Conservation (phyloP, 1,140 invertebrate genomes). For the Ectropis grisescens region DNA sequence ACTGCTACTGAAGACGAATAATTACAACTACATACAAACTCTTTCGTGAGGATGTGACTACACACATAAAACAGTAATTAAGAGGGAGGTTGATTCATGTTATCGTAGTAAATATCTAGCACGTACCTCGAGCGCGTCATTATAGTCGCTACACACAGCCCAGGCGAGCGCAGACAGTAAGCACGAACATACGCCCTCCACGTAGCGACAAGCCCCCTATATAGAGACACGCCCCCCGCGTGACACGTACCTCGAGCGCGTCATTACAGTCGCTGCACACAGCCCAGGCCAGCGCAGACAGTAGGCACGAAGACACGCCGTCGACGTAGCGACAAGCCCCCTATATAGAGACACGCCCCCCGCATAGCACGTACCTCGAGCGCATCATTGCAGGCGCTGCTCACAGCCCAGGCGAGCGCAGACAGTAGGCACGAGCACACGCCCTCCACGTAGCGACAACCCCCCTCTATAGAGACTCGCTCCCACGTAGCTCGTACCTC, state of each 20-base stretch:
- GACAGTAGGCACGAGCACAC: constrained; percentile 75
- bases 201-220: too few relatives aligned
- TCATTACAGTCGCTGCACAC: constrained; percentile 75
- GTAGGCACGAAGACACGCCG: constrained; percentile 66
- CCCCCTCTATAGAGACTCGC: too few relatives aligned
- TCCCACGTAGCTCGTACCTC: too few relatives aligned
- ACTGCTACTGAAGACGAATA: too few relatives aligned
- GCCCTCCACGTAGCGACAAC: background rate
- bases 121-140: constrained; percentile 77
- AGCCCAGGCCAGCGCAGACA: constrained; percentile 73
- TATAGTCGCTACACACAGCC: constrained; percentile 71
- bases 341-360: constrained; percentile 25
- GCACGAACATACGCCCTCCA: constrained; percentile 58
- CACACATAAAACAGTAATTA: too few relatives aligned
- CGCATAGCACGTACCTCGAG: too few relatives aligned
- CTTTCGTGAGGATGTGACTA: too few relatives aligned
- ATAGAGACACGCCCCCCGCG: too few relatives aligned
- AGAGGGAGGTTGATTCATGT: too few relatives aligned
- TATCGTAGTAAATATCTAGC: too few relatives aligned
- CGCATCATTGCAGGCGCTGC: constrained; percentile 75
- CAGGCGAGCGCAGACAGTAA: constrained; percentile 73
- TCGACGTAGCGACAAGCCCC: background rate
- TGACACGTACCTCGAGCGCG: constrained; percentile 75
- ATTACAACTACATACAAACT: too few relatives aligned
- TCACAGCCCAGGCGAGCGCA: constrained; percentile 70